Evolutionary conservation across 2,888 invertebrate genomes (phyloP).

Genomic region (Brachylomia viminalis): DNA sequence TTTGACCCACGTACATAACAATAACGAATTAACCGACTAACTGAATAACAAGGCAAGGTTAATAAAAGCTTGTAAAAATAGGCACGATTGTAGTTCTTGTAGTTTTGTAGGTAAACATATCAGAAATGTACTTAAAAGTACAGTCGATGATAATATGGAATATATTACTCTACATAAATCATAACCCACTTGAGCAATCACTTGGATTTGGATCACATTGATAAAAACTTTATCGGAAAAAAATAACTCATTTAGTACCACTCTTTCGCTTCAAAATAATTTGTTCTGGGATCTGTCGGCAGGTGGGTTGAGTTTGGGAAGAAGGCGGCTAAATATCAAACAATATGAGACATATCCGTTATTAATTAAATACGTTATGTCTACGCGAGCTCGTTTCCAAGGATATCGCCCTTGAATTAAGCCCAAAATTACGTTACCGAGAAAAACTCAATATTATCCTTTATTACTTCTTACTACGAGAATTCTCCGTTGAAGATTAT

Average conservation of each 20-base stretch:
- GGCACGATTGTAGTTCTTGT: not conserved
- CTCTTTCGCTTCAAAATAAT: constrained; percentile 50
- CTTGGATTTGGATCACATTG: constrained; percentile 36
- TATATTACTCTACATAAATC: not conserved
- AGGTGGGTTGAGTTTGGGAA: constrained; percentile 24
- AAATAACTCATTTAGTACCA: constrained; percentile 22
- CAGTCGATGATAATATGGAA: not conserved
- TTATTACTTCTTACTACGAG: constrained; percentile 26
- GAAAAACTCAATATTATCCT: constrained; percentile 52
- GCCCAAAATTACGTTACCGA: constrained; percentile 27
- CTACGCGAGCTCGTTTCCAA: constrained; percentile 40
- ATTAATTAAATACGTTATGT: constrained; percentile 62
- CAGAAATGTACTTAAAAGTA: not conserved
- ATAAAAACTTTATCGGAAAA: constrained; percentile 32
- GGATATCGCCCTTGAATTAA: constrained; percentile 45
- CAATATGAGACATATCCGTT: constrained; percentile 64
- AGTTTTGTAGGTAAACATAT: not conserved
- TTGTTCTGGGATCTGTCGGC: constrained; percentile 34
- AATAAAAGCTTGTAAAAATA: not conserved
- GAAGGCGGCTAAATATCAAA: constrained; percentile 54
- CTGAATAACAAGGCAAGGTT: too few species aligned
- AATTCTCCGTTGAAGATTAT: constrained; percentile 22
- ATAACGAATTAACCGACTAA: too few species aligned
- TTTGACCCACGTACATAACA: too few species aligned
- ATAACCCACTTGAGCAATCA: constrained; percentile 21